These are phyloP conservation scores for Gambelia wislizenii DNA, from an alignment of 2,797 vertebrate genomes.

Conservation along the genomic window DNA sequence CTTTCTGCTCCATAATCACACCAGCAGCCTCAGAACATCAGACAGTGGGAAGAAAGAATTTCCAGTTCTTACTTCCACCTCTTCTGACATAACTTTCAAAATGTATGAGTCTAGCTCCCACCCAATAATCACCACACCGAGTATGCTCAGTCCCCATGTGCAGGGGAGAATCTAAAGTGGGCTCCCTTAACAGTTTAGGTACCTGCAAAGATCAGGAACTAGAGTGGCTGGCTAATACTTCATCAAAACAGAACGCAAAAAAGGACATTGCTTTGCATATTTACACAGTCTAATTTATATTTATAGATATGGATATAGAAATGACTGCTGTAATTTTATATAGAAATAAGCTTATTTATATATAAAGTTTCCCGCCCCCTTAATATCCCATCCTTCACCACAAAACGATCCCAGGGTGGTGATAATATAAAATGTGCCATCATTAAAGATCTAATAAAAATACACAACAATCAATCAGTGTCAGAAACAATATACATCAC, in stretches of 20 bases:
- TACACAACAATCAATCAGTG: background rate
- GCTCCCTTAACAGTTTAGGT: background rate
- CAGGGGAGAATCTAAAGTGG: background rate
- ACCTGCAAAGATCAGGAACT: background rate
- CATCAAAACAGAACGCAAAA: background rate
- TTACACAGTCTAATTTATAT: background rate
- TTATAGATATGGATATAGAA: background rate
- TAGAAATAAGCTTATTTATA: background rate
- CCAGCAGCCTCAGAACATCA: background rate
- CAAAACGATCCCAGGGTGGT: background rate
- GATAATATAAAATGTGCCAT: background rate
- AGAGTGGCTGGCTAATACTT: background rate
- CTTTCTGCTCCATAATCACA: background rate
- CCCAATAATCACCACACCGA: background rate
- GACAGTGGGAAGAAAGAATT: background rate
- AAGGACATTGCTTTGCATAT: background rate
- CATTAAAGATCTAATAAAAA: background rate
- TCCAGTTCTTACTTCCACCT: background rate
- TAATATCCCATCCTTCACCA: background rate
- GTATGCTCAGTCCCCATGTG: background rate
- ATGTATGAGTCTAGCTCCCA: background rate
- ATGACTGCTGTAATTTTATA: background rate
- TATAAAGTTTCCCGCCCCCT: too few relatives aligned
- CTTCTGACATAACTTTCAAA: background rate
- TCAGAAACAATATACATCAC: background rate